phyloP scores from a whole-genome alignment of 2,797 vertebrate species.

The Thunnus albacares region DNA sequence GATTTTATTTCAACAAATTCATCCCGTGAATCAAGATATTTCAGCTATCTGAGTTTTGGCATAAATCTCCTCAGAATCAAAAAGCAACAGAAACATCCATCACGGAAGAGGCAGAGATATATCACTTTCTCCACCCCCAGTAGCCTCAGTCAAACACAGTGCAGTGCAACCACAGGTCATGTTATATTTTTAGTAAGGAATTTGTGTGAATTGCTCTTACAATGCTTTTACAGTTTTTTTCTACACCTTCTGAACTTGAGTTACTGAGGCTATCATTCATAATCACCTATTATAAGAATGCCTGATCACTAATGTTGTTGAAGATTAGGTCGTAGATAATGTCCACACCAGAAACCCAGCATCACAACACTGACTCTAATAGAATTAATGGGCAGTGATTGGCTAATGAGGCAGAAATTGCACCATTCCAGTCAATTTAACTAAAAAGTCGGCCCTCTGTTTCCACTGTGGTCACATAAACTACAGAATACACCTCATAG shows the following conservation, averaged over 20 bases:
- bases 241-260: neutral
- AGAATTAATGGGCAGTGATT: constrained; percentile 60
- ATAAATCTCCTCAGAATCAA: neutral
- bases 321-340: constrained; percentile 38
- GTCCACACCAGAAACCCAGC: constrained; percentile 42
- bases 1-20: neutral
- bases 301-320: constrained; percentile 26
- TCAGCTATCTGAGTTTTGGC: neutral
- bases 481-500: neutral
- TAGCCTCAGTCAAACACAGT: neutral
- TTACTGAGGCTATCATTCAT: neutral
- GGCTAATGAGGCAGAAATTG: constrained; percentile 71
- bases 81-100: neutral
- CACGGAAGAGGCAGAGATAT: neutral
- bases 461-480: constrained; percentile 39
- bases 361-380: constrained; percentile 40
- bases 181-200: constrained; percentile 10
- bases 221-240: too few species aligned
- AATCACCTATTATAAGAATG: constrained; percentile 31
- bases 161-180: neutral
- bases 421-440: constrained; percentile 70
- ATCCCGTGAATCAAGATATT: neutral
- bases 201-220: neutral
- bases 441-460: constrained; percentile 15
- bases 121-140: neutral